These are phyloP conservation scores for Lumbricus terrestris DNA, from an alignment of 2,888 invertebrate genomes.

Conservation along the genomic window DNA sequence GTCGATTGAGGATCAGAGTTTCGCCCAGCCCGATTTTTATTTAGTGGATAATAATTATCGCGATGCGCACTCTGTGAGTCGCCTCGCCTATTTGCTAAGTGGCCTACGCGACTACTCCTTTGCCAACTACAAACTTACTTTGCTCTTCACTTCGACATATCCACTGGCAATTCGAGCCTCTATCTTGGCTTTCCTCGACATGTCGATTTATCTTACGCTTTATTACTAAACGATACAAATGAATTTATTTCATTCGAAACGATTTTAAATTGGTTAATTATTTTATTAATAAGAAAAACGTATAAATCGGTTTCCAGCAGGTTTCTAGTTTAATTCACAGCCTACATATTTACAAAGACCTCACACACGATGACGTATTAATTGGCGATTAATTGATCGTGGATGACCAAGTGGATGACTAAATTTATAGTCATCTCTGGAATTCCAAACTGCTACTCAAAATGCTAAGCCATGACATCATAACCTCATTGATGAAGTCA, in stretches of 20 bases:
- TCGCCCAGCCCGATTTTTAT: too few relatives aligned
- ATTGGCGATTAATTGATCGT: neutral
- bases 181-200: constrained; percentile 29
- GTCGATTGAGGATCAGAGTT: too few relatives aligned
- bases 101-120: neutral
- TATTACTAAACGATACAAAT: neutral
- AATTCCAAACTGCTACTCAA: too few relatives aligned
- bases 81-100: neutral
- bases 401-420: neutral
- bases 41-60: neutral
- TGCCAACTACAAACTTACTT: constrained; percentile 17
- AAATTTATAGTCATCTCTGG: neutral
- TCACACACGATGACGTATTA: neutral
- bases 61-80: neutral
- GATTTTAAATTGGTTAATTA: neutral
- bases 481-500: too few relatives aligned
- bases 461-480: too few relatives aligned
- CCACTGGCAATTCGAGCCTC: constrained; percentile 23
- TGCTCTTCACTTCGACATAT: constrained; percentile 29
- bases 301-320: neutral
- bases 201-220: neutral
- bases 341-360: neutral
- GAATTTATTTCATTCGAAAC: neutral
- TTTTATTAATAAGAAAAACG: too few relatives aligned
- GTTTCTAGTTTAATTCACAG: too few relatives aligned